Evolutionary conservation across 2,888 invertebrate species (phyloP), one percentile per base, ranked within the genome.

Genomic region (Nomada ferruginata): DNA sequence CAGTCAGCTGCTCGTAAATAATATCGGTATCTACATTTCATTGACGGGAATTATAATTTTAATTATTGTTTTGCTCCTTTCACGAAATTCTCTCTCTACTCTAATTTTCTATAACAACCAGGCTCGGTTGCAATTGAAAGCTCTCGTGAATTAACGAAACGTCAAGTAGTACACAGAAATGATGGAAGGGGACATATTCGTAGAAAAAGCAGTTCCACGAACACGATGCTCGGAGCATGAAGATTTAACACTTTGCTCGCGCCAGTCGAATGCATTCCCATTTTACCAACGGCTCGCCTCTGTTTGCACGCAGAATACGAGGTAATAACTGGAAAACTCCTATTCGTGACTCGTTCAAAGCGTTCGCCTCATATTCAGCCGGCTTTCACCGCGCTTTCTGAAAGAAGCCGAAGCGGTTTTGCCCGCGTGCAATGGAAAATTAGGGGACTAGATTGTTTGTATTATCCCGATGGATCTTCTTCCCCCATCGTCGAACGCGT

Each of bases 291-390:
- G 81, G 61, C 66, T 79, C 65, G 75, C 61, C 79, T 71, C 66
- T 81, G 57, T 83, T 83, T 83, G 77, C 77, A 44, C 73, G 74
- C 23, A 69, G 57, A 77, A 76, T 70, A 76, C 82, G 61, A 76
- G 60, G 76, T 77, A 82, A 83, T 74, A 75, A 81, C 73, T 81
- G 61, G 79, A 69, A 76, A 76, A 81, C 57, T 82, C 36, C 73
- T 60, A 60, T 63, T 61, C 36, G 70, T 26, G 65, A 42, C 26
- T 15, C 42, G 20, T 20, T 81, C 65, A 73, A 76, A 73, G 70
- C 26, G 47, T 44, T 65, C 77, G 70, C 57, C 50, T 73, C 70
- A n/a, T 44, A 55, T 68, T 36, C 66, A 26, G 53, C 29, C n/a
- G 13, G 53, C 59, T 69, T 81, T 69, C 74, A 64, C 42, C 57